These are phyloP conservation scores for Papilio xuthus DNA, from an alignment of 1,140 invertebrate species.

Conservation along the genomic window DNA sequence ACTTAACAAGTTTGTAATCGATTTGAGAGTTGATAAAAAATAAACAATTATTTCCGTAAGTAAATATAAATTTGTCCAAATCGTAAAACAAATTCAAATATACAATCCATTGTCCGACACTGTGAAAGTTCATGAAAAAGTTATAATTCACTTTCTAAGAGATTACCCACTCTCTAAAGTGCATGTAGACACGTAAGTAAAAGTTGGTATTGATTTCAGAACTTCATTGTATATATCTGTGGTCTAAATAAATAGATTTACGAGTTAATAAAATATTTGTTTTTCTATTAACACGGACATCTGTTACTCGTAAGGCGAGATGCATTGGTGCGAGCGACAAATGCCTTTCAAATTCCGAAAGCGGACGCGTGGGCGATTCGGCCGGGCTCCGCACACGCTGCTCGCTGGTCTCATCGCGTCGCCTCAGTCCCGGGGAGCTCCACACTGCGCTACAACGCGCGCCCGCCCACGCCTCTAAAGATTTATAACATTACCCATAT, in stretches of 20 bases:
- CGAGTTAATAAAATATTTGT: slow-evolving; percentile 64
- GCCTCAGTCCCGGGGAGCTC: slow-evolving; percentile 62
- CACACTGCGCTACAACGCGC: slow-evolving; percentile 44
- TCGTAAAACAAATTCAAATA: background rate
- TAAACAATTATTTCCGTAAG: too few species aligned
- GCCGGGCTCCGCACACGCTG: slow-evolving; percentile 59
- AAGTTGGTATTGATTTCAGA: slow-evolving; percentile 37
- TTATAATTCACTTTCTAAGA: slow-evolving; percentile 24
- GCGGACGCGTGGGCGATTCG: slow-evolving; percentile 65
- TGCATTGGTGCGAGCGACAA: slow-evolving; percentile 64
- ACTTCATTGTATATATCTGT: slow-evolving; percentile 1
- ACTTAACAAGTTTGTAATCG: too few species aligned
- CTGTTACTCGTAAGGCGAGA: slow-evolving; percentile 61
- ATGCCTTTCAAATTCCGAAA: slow-evolving; percentile 79
- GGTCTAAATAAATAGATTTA: slow-evolving; percentile 48
- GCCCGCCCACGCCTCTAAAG: slow-evolving; percentile 55
- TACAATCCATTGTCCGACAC: background rate
- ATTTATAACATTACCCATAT: slow-evolving; percentile 81
- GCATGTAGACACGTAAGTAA: slow-evolving; percentile 27
- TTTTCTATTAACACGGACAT: slow-evolving; percentile 62
- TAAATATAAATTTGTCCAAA: background rate
- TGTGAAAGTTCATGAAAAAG: slow-evolving; percentile 7
- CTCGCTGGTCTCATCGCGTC: slow-evolving; percentile 54
- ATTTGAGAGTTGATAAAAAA: too few species aligned
- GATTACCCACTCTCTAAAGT: slow-evolving; percentile 21